Evolutionary conservation across 2,888 invertebrate genomes (phyloP).

Genomic region (Drosophila neotestacea): DNA sequence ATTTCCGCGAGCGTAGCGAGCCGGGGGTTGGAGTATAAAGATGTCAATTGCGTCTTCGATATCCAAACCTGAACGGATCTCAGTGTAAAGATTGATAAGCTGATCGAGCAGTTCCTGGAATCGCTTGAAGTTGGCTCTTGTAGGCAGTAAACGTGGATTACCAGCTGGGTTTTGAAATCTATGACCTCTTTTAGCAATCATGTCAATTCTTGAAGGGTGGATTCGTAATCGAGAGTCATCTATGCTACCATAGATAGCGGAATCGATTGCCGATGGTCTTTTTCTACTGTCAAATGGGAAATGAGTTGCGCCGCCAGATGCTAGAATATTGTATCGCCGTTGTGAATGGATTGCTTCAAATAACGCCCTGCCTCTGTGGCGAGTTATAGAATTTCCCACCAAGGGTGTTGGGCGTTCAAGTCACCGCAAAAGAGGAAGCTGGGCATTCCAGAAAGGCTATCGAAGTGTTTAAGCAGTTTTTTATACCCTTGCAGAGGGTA

Average conservation of each 20-base stretch:
- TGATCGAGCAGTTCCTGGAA: neutral
- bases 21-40: neutral
- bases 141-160: neutral
- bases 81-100: too few relatives aligned
- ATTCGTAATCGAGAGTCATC: too few relatives aligned
- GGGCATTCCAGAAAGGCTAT: too few relatives aligned
- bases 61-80: too few relatives aligned
- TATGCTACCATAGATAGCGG: constrained; percentile 1
- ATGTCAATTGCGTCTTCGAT: neutral
- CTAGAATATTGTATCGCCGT: neutral
- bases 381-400: constrained; percentile 2
- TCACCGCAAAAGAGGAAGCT: neutral
- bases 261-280: constrained; percentile 1
- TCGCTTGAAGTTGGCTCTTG: neutral
- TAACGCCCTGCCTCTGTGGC: neutral
- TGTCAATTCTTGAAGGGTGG: neutral
- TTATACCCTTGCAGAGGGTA: too few relatives aligned
- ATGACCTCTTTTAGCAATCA: too few relatives aligned
- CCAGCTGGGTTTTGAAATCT: too few relatives aligned
- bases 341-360: neutral
- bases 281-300: neutral
- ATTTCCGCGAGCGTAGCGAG: too few relatives aligned
- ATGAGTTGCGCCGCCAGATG: neutral
- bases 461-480: neutral
- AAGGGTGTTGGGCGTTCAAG: constrained; percentile 1